Conservation (phyloP, 2,888 invertebrate species). For the Drosophila lutescens region DNA sequence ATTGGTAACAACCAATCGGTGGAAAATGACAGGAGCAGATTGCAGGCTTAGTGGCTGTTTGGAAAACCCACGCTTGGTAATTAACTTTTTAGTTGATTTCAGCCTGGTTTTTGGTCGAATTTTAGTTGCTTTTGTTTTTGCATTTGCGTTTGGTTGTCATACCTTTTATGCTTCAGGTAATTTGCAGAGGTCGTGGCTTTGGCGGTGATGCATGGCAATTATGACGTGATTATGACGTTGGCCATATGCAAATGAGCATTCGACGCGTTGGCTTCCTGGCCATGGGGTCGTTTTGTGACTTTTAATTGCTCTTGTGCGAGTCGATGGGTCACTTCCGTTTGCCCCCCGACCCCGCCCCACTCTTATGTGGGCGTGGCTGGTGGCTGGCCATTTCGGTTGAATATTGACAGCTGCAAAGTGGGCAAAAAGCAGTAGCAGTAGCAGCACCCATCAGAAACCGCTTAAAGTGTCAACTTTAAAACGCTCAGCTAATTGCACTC, state of each 20-base stretch:
- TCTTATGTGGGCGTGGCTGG: neutral
- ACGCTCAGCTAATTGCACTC: constrained; percentile 48
- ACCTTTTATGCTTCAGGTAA: constrained; percentile 12
- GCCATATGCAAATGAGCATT: constrained; percentile 59
- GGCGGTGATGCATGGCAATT: constrained; percentile 55
- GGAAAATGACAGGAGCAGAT: constrained; percentile 34
- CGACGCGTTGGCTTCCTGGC: constrained; percentile 19
- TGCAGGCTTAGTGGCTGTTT: constrained; percentile 29
- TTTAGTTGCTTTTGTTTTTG: neutral
- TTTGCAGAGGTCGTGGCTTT: constrained; percentile 6
- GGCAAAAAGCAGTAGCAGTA: neutral
- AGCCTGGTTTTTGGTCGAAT: constrained; percentile 11
- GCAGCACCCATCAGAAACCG: constrained; percentile 30
- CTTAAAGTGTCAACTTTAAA: constrained; percentile 52
- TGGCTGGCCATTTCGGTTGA: constrained; percentile 40
- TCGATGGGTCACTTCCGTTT: constrained; percentile 10
- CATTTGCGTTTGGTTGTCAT: constrained; percentile 8
- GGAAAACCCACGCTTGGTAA: constrained; percentile 29
- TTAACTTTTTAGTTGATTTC: constrained; percentile 47
- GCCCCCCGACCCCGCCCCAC: neutral
- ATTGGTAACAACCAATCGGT: neutral
- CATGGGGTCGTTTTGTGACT: constrained; percentile 48
- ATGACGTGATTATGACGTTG: constrained; percentile 62
- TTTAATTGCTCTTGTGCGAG: constrained; percentile 53
- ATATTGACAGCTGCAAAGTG: constrained; percentile 29